phyloP scores from a whole-genome alignment of 2,888 invertebrate genomes.

The Rhingia rostrata region DNA sequence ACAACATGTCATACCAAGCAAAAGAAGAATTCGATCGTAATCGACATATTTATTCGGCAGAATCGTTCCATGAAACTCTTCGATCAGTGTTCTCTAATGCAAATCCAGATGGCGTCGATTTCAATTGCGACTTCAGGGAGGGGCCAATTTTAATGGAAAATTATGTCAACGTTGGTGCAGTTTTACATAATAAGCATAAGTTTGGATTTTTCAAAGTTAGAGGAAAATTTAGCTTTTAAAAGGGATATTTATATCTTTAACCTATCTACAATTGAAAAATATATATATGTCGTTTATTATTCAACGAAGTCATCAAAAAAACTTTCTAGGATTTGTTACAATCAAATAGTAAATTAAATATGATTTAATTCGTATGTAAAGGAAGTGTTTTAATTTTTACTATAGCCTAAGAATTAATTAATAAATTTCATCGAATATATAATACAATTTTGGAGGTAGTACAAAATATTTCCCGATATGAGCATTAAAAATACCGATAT shows the following conservation, averaged over 20 bases:
- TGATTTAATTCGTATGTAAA: slow-evolving; percentile 36
- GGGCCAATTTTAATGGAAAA: slow-evolving; percentile 90
- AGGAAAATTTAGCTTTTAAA: slow-evolving; percentile 92
- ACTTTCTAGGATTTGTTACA: slow-evolving; percentile 55
- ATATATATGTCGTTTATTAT: slow-evolving; percentile 17
- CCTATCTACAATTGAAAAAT: background rate
- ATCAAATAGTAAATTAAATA: slow-evolving; percentile 40
- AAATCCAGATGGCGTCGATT: slow-evolving; percentile 66
- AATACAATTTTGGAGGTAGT: too few species aligned
- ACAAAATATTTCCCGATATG: too few species aligned
- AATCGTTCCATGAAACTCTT: slow-evolving; percentile 78
- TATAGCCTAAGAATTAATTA: too few species aligned
- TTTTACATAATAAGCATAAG: slow-evolving; percentile 91
- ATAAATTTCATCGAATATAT: too few species aligned
- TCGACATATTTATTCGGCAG: slow-evolving; percentile 76
- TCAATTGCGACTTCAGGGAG: slow-evolving; percentile 82
- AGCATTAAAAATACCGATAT: too few species aligned
- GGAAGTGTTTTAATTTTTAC: too few species aligned
- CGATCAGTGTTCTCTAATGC: slow-evolving; percentile 76
- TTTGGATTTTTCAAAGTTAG: slow-evolving; percentile 94
- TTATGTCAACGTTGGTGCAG: slow-evolving; percentile 90
- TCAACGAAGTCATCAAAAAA: slow-evolving; percentile 50
- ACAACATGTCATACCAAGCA: slow-evolving; percentile 61
- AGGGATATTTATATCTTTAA: background rate
- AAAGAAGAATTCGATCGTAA: slow-evolving; percentile 71